A percentile compares a stretch with the other conserved stretches of the same genome.
phyloP scores from a whole-genome alignment of 2,797 vertebrate species.

The Mergus octosetaceus region DNA sequence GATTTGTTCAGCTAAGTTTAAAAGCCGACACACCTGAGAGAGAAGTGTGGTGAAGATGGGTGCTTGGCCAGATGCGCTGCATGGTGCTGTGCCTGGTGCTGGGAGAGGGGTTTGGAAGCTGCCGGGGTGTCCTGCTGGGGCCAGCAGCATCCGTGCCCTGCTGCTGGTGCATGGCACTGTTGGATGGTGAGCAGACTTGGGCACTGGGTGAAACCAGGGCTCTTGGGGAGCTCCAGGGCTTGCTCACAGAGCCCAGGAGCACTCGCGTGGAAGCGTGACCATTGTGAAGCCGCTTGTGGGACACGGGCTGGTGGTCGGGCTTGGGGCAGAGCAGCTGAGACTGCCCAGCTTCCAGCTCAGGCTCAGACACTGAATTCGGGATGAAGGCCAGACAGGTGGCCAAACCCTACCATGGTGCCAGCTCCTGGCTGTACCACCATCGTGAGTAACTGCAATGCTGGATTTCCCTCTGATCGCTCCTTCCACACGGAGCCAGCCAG shows the following conservation, averaged over 20 bases:
- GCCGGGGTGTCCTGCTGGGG: background rate
- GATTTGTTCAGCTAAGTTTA: conserved; percentile 18
- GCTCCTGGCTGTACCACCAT: rapidly evolving
- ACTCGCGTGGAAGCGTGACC: background rate
- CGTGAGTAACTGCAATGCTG: background rate
- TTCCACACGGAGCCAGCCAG: rapidly evolving
- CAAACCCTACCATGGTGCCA: rapidly evolving
- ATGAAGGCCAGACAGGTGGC: background rate
- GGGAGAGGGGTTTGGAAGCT: background rate
- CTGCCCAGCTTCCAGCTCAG: background rate
- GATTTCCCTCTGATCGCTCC: background rate
- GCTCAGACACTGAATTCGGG: background rate
- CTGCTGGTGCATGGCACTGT: rapidly evolving
- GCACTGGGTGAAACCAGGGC: rapidly evolving
- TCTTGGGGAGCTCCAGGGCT: background rate
- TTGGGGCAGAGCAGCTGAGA: background rate
- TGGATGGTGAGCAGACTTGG: background rate
- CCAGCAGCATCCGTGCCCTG: background rate
- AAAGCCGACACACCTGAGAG: rapidly evolving
- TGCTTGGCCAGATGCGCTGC: background rate
- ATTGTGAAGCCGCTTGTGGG: background rate
- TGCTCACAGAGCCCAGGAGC: background rate
- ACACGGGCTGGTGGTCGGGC: rapidly evolving
- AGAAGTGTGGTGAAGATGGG: background rate
- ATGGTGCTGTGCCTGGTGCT: background rate